Evolutionary conservation across 2,888 invertebrate species (phyloP).

Genomic region (Syrphus vitripennis): DNA sequence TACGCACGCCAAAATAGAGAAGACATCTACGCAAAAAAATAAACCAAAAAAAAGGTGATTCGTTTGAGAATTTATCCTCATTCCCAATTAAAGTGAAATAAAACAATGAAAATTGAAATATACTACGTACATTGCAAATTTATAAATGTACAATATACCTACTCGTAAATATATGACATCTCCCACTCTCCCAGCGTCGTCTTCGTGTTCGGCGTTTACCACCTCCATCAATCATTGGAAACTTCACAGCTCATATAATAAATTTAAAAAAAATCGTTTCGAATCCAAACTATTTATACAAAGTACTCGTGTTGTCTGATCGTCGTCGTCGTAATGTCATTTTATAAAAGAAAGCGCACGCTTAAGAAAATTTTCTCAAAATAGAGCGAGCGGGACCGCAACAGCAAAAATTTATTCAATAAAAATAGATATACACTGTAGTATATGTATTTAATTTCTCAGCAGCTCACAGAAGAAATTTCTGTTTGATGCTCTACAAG

Average conservation of each 20-base stretch:
- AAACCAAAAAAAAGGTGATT: neutral
- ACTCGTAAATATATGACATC: conserved; percentile 45
- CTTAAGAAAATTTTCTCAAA: conserved; percentile 40
- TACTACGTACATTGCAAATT: no score
- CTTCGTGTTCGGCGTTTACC: neutral
- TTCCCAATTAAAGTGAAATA: conserved; percentile 49
- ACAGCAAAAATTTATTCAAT: conserved; percentile 5
- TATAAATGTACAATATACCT: no score
- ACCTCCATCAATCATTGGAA: conserved; percentile 32
- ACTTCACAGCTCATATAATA: neutral
- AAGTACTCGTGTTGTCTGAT: conserved; percentile 39
- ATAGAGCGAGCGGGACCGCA: neutral
- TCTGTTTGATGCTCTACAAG: conserved; percentile 4
- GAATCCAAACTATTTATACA: conserved; percentile 59
- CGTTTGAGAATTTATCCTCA: conserved; percentile 16
- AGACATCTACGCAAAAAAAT: neutral
- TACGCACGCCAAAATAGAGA: conserved; percentile 32
- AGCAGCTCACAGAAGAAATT: conserved; percentile 49
- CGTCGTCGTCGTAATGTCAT: conserved; percentile 32
- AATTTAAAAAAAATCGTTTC: conserved; percentile 36
- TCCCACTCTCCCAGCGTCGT: conserved; percentile 27
- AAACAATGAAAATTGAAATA: conserved; percentile 50
- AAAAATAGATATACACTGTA: conserved; percentile 47
- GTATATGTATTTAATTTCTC: conserved; percentile 41
- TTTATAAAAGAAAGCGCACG: conserved; percentile 32